These are phyloP conservation scores for Grammomys surdaster DNA, from an alignment of 2,113 vertebrate species.

Conservation along the genomic window DNA sequence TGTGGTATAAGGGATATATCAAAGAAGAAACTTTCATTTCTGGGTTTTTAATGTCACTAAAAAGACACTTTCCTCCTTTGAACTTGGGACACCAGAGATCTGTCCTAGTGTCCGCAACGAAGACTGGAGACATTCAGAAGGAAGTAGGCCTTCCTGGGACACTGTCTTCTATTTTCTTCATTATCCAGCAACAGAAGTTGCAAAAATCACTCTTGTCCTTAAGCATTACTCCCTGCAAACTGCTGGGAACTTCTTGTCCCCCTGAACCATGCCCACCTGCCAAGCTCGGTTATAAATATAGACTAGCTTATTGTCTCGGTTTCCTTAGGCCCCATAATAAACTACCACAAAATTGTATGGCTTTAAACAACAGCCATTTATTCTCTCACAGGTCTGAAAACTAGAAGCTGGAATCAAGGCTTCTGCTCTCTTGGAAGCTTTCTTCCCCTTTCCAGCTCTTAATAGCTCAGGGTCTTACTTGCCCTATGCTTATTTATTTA, in stretches of 20 bases:
- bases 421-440: background rate
- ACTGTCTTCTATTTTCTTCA: background rate
- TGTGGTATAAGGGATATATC: background rate
- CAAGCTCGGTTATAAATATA: conserved; percentile 31
- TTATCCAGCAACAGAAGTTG: background rate
- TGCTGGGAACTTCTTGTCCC: background rate
- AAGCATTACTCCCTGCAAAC: background rate
- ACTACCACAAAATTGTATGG: background rate
- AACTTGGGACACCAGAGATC: background rate
- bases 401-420: background rate
- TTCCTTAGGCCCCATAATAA: conserved; percentile 15
- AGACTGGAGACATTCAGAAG: background rate
- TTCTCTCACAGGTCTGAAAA: background rate
- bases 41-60: background rate
- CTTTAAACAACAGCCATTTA: conserved; percentile 18
- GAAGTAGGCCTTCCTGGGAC: background rate
- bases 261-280: background rate
- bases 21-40: background rate
- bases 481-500: background rate
- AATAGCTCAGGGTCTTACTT: background rate
- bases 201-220: background rate
- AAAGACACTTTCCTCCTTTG: background rate
- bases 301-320: conserved; percentile 20
- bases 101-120: background rate
- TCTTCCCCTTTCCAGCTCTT: background rate